Evolutionary conservation across 2,888 invertebrate species (phyloP).

Genomic region (Nomada ruficornis): DNA sequence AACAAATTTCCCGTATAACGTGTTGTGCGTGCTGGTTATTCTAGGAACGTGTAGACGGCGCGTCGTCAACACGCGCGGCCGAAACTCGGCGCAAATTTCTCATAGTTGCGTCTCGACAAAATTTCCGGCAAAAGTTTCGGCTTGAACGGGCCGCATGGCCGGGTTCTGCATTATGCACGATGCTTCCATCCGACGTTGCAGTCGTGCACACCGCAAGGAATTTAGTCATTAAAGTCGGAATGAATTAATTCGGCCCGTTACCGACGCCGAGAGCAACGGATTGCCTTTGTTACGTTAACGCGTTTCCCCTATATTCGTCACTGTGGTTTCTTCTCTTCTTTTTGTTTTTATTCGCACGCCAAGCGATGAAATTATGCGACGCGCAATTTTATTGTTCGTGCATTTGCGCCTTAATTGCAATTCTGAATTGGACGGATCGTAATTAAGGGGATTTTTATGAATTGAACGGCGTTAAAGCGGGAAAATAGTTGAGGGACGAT

Average conservation of each 20-base stretch:
- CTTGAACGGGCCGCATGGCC: conserved; percentile 21
- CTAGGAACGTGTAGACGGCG: background rate
- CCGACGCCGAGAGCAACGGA: conserved; percentile 10
- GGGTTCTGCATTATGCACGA: conserved; percentile 37
- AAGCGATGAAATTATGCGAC: background rate
- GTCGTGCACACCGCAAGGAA: conserved; percentile 18
- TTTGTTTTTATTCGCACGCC: conserved; percentile 3
- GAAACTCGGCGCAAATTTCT: conserved; percentile 5
- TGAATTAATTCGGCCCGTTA: conserved; percentile 39
- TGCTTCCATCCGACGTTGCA: background rate
- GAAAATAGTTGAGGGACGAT: background rate
- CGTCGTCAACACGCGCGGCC: background rate
- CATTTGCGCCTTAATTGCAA: background rate
- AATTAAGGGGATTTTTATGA: background rate
- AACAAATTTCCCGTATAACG: conserved; percentile 37
- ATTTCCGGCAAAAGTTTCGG: conserved; percentile 39
- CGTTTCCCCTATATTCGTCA: background rate
- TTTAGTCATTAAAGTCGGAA: conserved; percentile 48
- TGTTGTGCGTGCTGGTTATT: conserved; percentile 5
- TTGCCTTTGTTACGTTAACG: conserved; percentile 34
- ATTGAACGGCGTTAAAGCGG: no score
- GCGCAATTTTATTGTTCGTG: background rate
- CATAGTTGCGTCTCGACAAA: background rate
- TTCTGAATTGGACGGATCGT: background rate
- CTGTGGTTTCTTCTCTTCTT: no score